Percentiles rank a stretch among this genome's conserved stretches.
These are phyloP conservation scores for Oncorhynchus masou DNA, from an alignment of 2,113 vertebrate genomes.

Conservation along the genomic window DNA sequence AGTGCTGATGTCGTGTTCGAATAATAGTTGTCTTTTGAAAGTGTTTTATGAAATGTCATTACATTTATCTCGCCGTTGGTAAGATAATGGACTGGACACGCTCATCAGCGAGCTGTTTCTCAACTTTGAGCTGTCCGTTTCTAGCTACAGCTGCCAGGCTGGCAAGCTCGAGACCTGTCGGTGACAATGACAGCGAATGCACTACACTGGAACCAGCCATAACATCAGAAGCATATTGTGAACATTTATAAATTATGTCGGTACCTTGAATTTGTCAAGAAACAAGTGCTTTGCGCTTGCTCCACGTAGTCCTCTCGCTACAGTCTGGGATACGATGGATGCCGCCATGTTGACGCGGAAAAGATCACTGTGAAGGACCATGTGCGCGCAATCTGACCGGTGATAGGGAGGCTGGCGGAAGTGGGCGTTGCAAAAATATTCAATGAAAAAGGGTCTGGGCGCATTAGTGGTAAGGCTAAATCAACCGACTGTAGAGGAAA, in stretches of 20 bases:
- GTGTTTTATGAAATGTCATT: no score
- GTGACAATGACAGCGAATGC: neutral
- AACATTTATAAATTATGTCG: rapidly evolving
- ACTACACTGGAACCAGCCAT: no score
- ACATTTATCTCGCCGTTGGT: neutral
- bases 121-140: neutral
- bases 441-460: no score
- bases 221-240: no score
- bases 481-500: no score
- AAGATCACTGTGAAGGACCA: neutral
- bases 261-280: conserved; percentile 70
- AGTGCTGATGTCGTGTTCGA: no score
- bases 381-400: conserved; percentile 20
- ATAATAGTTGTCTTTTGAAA: no score
- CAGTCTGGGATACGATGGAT: conserved; percentile 72
- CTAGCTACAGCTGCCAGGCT: neutral
- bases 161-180: neutral
- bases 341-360: conserved; percentile 89
- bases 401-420: conserved; percentile 39
- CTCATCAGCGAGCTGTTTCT: neutral
- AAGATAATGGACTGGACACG: neutral
- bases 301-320: conserved; percentile 68
- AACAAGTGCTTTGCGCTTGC: conserved; percentile 64
- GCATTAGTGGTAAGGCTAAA: no score
- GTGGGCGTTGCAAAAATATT: conserved; percentile 35